These are phyloP conservation scores for Apis florea DNA, from an alignment of 1,140 invertebrate species.

Conservation along the genomic window DNA sequence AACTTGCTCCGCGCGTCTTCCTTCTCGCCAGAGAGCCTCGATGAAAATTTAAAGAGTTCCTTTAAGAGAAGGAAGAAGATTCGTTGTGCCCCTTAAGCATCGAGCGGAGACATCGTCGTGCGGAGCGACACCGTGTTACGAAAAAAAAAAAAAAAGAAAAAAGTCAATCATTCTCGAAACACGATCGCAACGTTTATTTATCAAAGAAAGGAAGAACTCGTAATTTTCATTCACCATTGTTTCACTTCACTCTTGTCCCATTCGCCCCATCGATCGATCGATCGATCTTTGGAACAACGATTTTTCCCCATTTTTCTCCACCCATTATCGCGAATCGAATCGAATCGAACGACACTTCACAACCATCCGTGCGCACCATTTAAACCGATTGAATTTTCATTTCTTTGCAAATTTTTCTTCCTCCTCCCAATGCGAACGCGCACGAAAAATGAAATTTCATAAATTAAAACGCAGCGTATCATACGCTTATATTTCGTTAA, in stretches of 20 bases:
- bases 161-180: not conserved
- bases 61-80: not conserved
- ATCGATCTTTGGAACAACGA: no score
- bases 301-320: not conserved
- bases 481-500: not conserved
- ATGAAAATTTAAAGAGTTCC: slow-evolving; percentile 9
- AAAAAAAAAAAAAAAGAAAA: not conserved
- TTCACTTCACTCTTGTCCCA: no score
- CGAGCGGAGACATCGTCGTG: not conserved
- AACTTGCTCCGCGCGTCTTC: no score
- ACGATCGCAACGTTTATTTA: not conserved
- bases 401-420: not conserved
- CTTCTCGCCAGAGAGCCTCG: not conserved
- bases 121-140: not conserved
- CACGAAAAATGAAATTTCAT: not conserved
- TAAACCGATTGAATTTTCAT: not conserved
- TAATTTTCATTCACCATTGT: no score
- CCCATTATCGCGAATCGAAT: not conserved
- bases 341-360: no score
- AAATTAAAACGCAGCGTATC: not conserved
- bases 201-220: not conserved
- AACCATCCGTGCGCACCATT: no score
- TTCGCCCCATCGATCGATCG: not conserved
- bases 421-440: not conserved
- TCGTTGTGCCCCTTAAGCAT: not conserved